A percentile compares a stretch with the other conserved stretches of the same genome.
Evolutionary conservation across 2,113 vertebrate genomes (phyloP).

Genomic region (Alouatta palliata): DNA sequence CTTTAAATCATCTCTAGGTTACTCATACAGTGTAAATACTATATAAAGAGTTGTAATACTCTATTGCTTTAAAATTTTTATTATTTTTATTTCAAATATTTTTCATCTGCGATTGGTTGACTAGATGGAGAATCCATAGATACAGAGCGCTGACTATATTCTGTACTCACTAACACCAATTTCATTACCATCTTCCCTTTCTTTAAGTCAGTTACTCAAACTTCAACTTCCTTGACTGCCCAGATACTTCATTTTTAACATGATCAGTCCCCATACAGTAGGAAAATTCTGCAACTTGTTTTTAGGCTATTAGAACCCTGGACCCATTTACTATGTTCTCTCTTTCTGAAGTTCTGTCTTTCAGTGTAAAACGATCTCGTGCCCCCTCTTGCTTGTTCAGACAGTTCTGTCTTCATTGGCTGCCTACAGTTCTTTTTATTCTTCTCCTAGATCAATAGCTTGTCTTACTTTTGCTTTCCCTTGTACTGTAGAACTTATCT

Average conservation of each 20-base stretch:
- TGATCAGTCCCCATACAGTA: background rate
- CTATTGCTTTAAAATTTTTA: background rate
- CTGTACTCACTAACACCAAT: background rate
- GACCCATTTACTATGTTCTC: background rate
- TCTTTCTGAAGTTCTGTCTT: background rate
- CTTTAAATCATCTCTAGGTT: background rate
- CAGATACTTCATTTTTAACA: background rate
- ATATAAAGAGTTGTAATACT: background rate
- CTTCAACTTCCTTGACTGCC: background rate
- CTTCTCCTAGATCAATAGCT: background rate
- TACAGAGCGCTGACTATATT: background rate
- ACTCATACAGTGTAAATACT: background rate
- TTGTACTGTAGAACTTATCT: background rate
- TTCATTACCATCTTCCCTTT: background rate
- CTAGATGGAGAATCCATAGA: background rate
- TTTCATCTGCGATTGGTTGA: background rate
- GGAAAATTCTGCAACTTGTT: background rate
- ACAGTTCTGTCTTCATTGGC: background rate
- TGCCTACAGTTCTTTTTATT: background rate
- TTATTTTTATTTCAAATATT: background rate
- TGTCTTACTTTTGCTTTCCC: background rate
- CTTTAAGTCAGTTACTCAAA: background rate
- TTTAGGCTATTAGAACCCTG: background rate
- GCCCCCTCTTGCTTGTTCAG: background rate
- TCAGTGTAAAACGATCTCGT: fast-evolving